Conservation (phyloP, 2,888 invertebrate species). For the Salticus scenicus region DNA sequence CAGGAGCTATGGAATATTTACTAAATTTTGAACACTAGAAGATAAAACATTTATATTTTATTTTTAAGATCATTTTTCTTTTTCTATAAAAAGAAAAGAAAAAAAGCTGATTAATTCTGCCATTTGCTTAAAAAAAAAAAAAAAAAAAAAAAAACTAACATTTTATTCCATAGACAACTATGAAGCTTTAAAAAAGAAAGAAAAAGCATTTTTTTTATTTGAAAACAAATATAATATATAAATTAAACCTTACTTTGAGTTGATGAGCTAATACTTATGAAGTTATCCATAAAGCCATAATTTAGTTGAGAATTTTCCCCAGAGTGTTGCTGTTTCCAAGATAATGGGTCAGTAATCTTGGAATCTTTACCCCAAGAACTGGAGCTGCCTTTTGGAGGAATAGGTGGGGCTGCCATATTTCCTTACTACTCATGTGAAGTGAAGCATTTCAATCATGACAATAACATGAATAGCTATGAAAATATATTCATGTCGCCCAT, state of each 20-base stretch:
- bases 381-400: slow-evolving; percentile 64
- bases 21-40: too few species aligned
- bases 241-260: neutral
- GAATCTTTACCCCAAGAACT: slow-evolving; percentile 43
- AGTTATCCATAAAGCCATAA: slow-evolving; percentile 47
- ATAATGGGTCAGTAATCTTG: slow-evolving; percentile 35
- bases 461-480: too few species aligned
- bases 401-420: slow-evolving; percentile 63
- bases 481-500: too few species aligned
- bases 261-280: neutral
- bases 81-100: too few species aligned
- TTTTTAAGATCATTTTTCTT: too few species aligned
- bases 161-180: too few species aligned
- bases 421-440: slow-evolving; percentile 32
- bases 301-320: slow-evolving; percentile 15
- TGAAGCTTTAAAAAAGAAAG: too few species aligned
- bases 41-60: too few species aligned
- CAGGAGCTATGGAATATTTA: too few species aligned
- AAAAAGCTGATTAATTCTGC: too few species aligned
- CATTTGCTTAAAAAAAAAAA: neutral
- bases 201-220: too few species aligned
- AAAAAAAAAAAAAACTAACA: neutral
- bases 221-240: neutral
- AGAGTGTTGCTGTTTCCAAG: slow-evolving; percentile 33
- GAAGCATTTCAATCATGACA: slow-evolving; percentile 36